Evolutionary conservation across 2,888 invertebrate species (phyloP), one percentile per base, ranked within the genome.

Genomic region (Microctonus aethiopoides): DNA sequence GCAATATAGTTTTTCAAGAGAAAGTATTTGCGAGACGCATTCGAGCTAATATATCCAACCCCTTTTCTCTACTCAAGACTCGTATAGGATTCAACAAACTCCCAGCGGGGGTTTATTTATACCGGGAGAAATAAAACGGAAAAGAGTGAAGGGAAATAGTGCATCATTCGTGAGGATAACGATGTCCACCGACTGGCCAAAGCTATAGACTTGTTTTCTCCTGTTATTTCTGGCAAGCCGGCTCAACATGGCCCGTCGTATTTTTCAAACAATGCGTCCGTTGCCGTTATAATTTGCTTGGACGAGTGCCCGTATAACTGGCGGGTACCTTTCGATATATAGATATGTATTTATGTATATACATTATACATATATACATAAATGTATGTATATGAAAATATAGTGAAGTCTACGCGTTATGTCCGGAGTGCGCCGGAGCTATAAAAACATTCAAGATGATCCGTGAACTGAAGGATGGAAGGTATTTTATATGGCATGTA

Each of bases 221-320:
- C 81, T 81, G 82, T 82, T 81, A 81, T 82, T 81, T 77, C 76
- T 77, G 73, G 72, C 74, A 74, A 74, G 77, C 75, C 75, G 70
- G 77, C 65, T 69, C 57, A 67, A 36, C 46, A 57, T 59, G 63
- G 60, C 65, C 64, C 54, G 67, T 68, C 67, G 77, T 81, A 82
- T 82, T 82, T 82, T 82, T 83, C 83, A 82, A 83, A 83, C 82
- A 82, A 83, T 82, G 79, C 74, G 78, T 76, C 74, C 74, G 74
- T 73, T 60, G 67, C 79, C 76, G 79, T 82, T 81, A 83, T 83
- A 82, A 83, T 83, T 83, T 81, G 81, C 79, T 78, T 81, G 83
- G 81, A 80, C 80, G 80, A 77, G 77, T 80, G 81, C 78, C 78
- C 79, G 81, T 77, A 81, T 80, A 81, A 80, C 81, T 78, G 80